Percentiles rank a stretch among this genome's conserved stretches.
These are phyloP conservation scores for Formicarius rufipectus DNA, from an alignment of 2,113 vertebrate species.

Conservation along the genomic window DNA sequence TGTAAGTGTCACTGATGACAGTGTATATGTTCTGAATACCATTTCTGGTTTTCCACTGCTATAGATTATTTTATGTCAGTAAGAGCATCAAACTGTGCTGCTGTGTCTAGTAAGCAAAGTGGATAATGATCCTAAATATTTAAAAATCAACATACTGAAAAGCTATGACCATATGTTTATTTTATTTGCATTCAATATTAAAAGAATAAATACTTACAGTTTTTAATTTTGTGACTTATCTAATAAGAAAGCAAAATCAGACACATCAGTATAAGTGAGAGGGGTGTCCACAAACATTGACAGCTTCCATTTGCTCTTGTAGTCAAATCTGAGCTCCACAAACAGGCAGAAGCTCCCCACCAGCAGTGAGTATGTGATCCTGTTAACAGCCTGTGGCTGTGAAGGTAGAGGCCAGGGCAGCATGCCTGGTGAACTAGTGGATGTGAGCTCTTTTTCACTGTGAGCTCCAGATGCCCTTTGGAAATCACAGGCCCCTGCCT, in stretches of 20 bases:
- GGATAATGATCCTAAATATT: background rate
- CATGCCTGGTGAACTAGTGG: background rate
- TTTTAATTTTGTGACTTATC: background rate
- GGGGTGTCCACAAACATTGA: background rate
- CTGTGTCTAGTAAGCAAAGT: background rate
- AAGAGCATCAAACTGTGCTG: background rate
- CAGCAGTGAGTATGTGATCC: accelerated
- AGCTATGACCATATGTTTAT: background rate
- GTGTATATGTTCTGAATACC: background rate
- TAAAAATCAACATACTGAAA: background rate
- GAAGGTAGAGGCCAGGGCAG: background rate
- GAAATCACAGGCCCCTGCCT: background rate
- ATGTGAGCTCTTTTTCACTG: background rate
- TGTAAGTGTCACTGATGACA: background rate
- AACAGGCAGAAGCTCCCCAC: accelerated
- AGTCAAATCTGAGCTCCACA: background rate
- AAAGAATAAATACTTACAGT: background rate
- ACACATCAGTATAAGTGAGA: background rate
- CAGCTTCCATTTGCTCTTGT: background rate
- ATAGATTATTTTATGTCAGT: background rate
- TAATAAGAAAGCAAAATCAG: background rate
- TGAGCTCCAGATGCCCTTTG: background rate
- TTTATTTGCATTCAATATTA: background rate
- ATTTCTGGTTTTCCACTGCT: background rate
- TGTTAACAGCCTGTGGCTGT: background rate